Conservation (phyloP, 2,797 vertebrate genomes). For the Clamator glandarius region DNA sequence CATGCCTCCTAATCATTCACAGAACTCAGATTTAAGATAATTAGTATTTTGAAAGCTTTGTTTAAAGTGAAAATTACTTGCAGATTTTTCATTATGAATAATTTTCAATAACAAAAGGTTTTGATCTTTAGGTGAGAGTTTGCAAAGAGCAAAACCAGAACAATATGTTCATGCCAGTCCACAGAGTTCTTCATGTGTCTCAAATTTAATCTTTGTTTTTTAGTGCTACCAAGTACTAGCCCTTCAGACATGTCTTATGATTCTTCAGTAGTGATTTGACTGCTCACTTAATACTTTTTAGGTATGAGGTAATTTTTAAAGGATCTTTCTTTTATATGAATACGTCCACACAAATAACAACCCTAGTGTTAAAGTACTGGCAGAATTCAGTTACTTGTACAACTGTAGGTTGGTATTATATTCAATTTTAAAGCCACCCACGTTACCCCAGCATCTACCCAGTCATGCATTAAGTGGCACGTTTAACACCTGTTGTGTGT, state of each 20-base stretch:
- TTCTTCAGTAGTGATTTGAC: not conserved
- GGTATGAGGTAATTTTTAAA: not conserved
- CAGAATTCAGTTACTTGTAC: conserved; percentile 9
- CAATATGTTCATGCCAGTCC: not conserved
- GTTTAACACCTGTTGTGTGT: conserved; percentile 1
- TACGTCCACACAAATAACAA: not conserved
- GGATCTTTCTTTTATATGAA: not conserved
- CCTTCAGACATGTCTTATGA: not conserved
- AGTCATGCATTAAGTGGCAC: not conserved
- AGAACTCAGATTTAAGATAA: conserved; percentile 9
- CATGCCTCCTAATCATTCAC: not conserved
- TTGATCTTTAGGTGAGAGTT: not conserved
- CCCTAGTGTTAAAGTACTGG: not conserved
- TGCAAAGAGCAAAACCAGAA: not conserved
- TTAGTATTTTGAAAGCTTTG: conserved; percentile 26
- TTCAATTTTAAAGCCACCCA: conserved; percentile 14
- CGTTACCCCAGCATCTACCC: not conserved
- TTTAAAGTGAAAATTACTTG: conserved; percentile 26
- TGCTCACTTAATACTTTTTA: not conserved
- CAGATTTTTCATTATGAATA: not conserved
- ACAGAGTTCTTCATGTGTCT: not conserved
- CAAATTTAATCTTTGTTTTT: not conserved
- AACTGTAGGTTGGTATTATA: conserved; percentile 16
- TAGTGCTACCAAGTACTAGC: not conserved
- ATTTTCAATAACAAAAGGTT: conserved; percentile 2